Evolutionary conservation across 92 coral and sea anemone species (phyloP), one percentile per base, ranked within the genome.

Genomic region (Isaurus tuberculatus): DNA sequence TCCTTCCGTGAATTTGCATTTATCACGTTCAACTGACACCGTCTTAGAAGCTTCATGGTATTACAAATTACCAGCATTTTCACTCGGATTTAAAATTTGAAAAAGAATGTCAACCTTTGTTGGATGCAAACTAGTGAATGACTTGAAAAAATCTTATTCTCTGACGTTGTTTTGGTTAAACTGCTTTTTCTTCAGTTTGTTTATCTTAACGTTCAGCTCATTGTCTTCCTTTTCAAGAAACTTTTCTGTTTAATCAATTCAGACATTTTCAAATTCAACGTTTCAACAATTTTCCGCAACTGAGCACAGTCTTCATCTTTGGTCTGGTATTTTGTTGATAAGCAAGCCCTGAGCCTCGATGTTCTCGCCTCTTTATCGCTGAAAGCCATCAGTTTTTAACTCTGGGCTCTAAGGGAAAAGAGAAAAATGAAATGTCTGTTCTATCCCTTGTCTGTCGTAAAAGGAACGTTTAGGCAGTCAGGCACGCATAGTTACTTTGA

Each of bases 121-220:
- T 82, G 86, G 90, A 53, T 86, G 44, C 66, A 86, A 81, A 81
- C 85, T 67, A 49, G 87, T 71, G 72, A 86, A 64, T 78, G 69
- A 86, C 61, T 81, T 46, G 72, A 80, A 83, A 81, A 86, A 77
- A 70, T 79, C 90, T 31, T 80, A 60, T 81, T 86, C 90, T 82
- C 79, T 82, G 65, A 82, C 23, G 86, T 83, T 34, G 79, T n/a
- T n/a, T n/a, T n/a, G 40, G 65, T 67, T 67, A 68, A 64, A 30
- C 58, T 66, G 65, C 17, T 29, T 67, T 40, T 82, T 68, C 23
- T 43, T 67, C 80, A 16, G 22, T 53, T 53, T 53, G n/a, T 13
- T 23, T 51, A 51, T 51, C 61, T 51, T 20, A 19, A 51, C 61
- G 11, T 51, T 51, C 19, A 51, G 61, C 61, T 51, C 61, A 51